A percentile compares a stretch with the other conserved stretches of the same genome.
Evolutionary conservation across 2,113 vertebrate genomes (phyloP).

Genomic region (Nothoprocta perdicaria): DNA sequence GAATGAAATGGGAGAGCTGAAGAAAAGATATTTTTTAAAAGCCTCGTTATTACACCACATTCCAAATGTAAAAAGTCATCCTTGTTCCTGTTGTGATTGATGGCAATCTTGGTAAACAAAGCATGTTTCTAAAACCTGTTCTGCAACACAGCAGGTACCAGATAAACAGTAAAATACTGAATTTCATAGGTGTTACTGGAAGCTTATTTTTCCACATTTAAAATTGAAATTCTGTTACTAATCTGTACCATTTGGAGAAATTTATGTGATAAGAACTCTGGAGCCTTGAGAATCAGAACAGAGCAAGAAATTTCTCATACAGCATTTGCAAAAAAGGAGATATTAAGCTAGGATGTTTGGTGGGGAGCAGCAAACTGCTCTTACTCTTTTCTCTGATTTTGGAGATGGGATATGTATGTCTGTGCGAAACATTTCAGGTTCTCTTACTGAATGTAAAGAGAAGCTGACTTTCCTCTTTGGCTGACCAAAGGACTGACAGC

Average conservation of each 20-base stretch:
- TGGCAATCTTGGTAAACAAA: neutral
- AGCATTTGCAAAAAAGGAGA: neutral
- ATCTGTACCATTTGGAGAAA: neutral
- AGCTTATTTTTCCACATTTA: neutral
- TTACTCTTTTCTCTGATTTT: neutral
- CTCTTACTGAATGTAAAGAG: neutral
- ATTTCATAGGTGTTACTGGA: neutral
- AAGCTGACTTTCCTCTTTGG: neutral
- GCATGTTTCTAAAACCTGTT: neutral
- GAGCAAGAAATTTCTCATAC: neutral
- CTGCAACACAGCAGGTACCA: fast-evolving
- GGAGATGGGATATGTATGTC: neutral
- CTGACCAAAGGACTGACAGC: slow-evolving; percentile 44
- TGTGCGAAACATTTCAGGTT: neutral
- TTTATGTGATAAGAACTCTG: neutral
- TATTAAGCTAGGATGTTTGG: neutral
- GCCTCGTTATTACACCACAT: neutral
- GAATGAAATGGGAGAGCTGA: neutral
- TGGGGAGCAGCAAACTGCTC: neutral
- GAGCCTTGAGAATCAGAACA: neutral
- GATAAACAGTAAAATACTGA: neutral
- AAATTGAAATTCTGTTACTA: slow-evolving; percentile 10
- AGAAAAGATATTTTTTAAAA: neutral
- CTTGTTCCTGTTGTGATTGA: neutral
- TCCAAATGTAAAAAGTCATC: neutral